Conservation (phyloP, 1,140 invertebrate species). For the Cydia amplana region DNA sequence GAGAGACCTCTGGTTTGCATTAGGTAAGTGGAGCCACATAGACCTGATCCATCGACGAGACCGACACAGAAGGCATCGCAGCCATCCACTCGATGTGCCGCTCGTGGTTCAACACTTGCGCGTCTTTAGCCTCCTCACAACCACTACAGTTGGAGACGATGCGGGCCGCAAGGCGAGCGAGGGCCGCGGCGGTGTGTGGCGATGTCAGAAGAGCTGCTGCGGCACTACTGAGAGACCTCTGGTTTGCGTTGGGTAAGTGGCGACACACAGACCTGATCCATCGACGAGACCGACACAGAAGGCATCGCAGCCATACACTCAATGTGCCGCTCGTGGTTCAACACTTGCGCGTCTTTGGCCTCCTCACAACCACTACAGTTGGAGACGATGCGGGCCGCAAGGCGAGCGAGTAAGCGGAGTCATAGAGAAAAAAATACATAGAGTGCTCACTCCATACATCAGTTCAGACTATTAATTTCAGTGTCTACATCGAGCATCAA, state of each 20-base stretch:
- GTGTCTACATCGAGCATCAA: too few species aligned
- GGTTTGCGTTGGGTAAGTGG: constrained; percentile 56
- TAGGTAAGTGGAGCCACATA: constrained; percentile 45
- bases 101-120: constrained; percentile 95
- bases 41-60: not conserved
- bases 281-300: not conserved
- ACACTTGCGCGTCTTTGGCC: constrained; percentile 92
- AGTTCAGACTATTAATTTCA: too few species aligned
- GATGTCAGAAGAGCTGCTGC: constrained; percentile 85
- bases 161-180: constrained; percentile 85
- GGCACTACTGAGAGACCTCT: constrained; percentile 52
- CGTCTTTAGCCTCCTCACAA: constrained; percentile 92
- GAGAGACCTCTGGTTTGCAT: constrained; percentile 58
- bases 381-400: too few species aligned
- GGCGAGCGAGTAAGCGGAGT: too few species aligned
- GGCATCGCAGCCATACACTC: constrained; percentile 74
- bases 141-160: constrained; percentile 92
- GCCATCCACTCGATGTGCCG: constrained; percentile 84
- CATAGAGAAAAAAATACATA: too few species aligned
- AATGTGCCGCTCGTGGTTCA: constrained; percentile 95
- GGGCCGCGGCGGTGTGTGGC: constrained; percentile 87
- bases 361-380: constrained; percentile 92
- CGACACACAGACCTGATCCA: not conserved
- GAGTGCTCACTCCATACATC: too few species aligned
- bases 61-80: too few species aligned